Base-by-base conservation (phyloP, 2,888 invertebrate species). In the Rhingia campestris region DNA sequence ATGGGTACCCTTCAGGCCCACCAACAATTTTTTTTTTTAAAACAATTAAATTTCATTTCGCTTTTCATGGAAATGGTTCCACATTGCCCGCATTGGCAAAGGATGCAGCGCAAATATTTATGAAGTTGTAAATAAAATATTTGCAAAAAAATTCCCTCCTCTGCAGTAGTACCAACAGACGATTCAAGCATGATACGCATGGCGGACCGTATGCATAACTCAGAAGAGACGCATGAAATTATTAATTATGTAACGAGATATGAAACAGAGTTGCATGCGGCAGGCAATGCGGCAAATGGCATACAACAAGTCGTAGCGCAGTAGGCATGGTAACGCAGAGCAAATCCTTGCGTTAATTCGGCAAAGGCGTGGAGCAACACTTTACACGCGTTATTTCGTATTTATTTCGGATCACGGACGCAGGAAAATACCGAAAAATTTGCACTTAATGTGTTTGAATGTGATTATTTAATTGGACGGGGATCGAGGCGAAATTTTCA, bases 321-420 rank as follows among this genome's bases (percentile, higher is more conserved):
- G 22, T 54, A 12, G 14, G 12, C 43, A 10, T 6, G 9, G 4
- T 6, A 56, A 51, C 51, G 30, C 64, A 12, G 10, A 35, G 67
- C 64, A 51, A 66, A 67, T 80, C 61, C 47, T 80, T 74, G 61
- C 10, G 56, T 74, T 51, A 63, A 69, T 61, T 61, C 73, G 47
- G 32, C 51, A 72, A 80, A 81, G 81, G 81, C 75, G 81, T 81
- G 75, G 81, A 69, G 67, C 41, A 81, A 81, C 81, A 75, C 64
- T 81, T 69, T 75, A 69, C 75, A 75, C 81, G 81, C 75, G 75
- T 75, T 81, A 69, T 69, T 75, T 58, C 43, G 32, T 63, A 22
- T 22, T 22, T 22, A 22, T 22, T 22, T 64, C 39, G 39, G 39
- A 39, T 35, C 63, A 75, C 69, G 43, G 56, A 45, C 69, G 64